Base-by-base conservation (phyloP, 1,140 invertebrate genomes). In the Drosophila guanche region DNA sequence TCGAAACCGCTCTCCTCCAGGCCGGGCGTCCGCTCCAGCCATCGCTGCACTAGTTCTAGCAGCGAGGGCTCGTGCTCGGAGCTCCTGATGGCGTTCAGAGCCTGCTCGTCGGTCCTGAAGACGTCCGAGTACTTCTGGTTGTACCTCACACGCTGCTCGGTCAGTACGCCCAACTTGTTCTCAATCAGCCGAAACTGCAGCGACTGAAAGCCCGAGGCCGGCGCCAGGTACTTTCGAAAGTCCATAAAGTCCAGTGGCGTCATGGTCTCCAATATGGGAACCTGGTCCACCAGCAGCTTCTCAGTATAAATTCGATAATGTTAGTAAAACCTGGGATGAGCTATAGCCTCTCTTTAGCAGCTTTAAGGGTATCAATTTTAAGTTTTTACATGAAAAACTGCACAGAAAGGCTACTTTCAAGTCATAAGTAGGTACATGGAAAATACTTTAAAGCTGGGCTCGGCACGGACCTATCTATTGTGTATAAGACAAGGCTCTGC, bases 181-280 rank as follows among this genome's bases (percentile, higher is more conserved):
- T 99, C 98, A 14, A 99, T 92, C 1, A 99, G 92, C 4, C 98
- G 94, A 92, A 99, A 99, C 91, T 99, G 99, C 20, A 99, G 91
- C 76, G 98, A 99, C 86, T 99, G 99, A 90, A 99, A 99, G 2
- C 99, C 99, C 0, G 98, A 99, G 0, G 98, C 98, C 0, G 98
- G 96, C 2, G 96, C 95, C 3, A 99, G 92, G 90, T 97, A 98
- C 62, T 96, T 94, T 42, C 98, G 93, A 91, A 99, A 99, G 68
- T 98, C 98, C 95, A 99, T 97, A 85, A 99, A 99, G 92, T 99
- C 98, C 50, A 98, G 91, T 0, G 98, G 98, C 0, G 97, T 98
- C 98, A 99, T 99, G 0, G 98, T 99, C 92, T 99, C 99, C 55
- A 99, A 91, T 78, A 99, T 99, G 88, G 96, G 95, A 6, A 99